These are phyloP conservation scores for Paramormyrops kingsleyae DNA, from an alignment of 2,113 vertebrate genomes.

Conservation along the genomic window DNA sequence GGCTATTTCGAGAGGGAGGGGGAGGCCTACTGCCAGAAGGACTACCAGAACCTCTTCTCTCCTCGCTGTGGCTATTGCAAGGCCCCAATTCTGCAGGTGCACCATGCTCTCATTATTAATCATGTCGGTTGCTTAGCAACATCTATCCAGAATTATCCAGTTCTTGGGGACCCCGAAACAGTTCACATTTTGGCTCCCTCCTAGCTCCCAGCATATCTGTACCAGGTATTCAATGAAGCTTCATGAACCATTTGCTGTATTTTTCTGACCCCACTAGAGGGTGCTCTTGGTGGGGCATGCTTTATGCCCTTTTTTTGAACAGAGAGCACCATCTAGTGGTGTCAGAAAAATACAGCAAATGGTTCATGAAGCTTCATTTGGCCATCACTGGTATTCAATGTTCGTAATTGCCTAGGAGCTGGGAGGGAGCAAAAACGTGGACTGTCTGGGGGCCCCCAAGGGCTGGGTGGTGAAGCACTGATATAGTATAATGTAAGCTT, in stretches of 20 bases:
- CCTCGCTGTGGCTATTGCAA: conserved; percentile 81
- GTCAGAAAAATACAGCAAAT: neutral
- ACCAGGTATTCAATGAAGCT: neutral
- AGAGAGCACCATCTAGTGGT: neutral
- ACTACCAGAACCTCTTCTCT: conserved; percentile 75
- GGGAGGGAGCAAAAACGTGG: neutral
- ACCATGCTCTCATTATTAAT: neutral
- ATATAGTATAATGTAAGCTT: neutral
- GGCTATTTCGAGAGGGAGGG: conserved; percentile 78
- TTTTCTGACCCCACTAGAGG: neutral
- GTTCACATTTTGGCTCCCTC: neutral
- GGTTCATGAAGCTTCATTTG: neutral
- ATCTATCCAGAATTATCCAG: neutral
- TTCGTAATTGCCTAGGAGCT: neutral
- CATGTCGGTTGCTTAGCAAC: neutral
- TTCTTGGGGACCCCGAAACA: neutral
- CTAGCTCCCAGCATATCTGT: neutral
- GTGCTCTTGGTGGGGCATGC: neutral
- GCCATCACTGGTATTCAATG: neutral
- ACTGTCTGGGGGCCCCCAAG: neutral
- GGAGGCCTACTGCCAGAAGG: conserved; percentile 67
- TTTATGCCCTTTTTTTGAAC: neutral
- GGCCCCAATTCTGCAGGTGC: conserved; percentile 65
- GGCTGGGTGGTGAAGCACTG: neutral
- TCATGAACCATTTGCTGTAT: neutral